Base-by-base conservation (phyloP, 1,140 invertebrate species). In the Camponotus floridanus region DNA sequence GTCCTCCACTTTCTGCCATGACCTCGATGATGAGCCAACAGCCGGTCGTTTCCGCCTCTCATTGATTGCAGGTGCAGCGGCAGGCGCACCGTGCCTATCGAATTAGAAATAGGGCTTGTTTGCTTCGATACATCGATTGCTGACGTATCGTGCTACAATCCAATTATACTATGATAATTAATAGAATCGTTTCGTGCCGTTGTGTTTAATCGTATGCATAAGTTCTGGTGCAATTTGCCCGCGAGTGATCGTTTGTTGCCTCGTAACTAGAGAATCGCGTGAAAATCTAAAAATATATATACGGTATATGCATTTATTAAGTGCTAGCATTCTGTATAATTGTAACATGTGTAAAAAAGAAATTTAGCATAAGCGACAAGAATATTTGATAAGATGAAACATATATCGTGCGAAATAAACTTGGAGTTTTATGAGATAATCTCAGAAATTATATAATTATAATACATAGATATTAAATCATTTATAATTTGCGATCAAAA, bases 61-160 rank as follows among this genome's bases (percentile, higher is more conserved):
- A 89, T 61, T 8, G 91, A 89, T 90, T 92, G 93, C 73, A 91
- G 88, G 80, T 93, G 92, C 80, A 94, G 81, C 48, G 92, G 93
- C 87, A 93, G 91, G 79, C 92, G 86, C 79, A 92, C 89, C 42
- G 92, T 93, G 80, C 93, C 93, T 94, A 90, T 84, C 65, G 79
- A 90, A 92, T 91, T 89, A 92, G 86, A 86, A 92, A 90, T 13
- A 89, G 65, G 31, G 62, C 78, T 90, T 73, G 87, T 89, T 90
- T 90, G 87, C 85, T 79, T 87, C 88, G 87, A 84, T 80, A 86
- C 78, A 89, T 84, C 61, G 51, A 86, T 78, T 88, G 48, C 42
- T 83, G n/a, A 39, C 36, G 84, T 76, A 86, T 83, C 88, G 88
- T 88, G 79, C 33, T 57, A 48, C 11, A 80, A 26, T 68, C 55